These are phyloP conservation scores for Chloebia gouldiae DNA, from an alignment of 2,113 vertebrate genomes.

Conservation along the genomic window DNA sequence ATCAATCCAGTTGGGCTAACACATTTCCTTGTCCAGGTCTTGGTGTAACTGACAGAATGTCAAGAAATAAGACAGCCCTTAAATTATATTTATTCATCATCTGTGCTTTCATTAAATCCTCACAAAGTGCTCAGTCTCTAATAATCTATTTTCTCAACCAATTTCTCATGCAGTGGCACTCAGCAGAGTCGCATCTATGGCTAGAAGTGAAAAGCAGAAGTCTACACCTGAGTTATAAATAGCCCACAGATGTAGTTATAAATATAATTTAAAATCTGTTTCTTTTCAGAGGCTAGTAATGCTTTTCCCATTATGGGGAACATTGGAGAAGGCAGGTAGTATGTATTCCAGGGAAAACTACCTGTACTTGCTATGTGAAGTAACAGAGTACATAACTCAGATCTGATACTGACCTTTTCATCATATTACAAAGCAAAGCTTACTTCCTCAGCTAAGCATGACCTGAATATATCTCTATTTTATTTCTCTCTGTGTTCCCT, in stretches of 20 bases:
- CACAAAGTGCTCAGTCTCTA: neutral
- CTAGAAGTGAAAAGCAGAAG: neutral
- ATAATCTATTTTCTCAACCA: neutral
- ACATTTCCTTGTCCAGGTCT: neutral
- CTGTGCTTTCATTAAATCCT: neutral
- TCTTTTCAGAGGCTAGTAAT: neutral
- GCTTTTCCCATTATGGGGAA: neutral
- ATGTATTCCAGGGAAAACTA: neutral
- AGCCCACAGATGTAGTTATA: neutral
- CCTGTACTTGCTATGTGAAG: neutral
- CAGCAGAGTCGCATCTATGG: rapidly evolving
- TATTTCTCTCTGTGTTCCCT: neutral
- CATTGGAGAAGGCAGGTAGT: neutral
- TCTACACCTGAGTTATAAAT: neutral
- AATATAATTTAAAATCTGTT: neutral
- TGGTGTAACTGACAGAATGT: neutral
- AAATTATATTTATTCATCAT: neutral
- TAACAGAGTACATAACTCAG: neutral
- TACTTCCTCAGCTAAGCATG: neutral
- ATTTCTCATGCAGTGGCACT: rapidly evolving
- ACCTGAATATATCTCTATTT: neutral
- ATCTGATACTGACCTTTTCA: neutral
- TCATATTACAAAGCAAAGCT: neutral
- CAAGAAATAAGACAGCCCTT: neutral
- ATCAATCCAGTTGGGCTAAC: neutral